phyloP scores from a whole-genome alignment of 1,140 invertebrate species.

The Ruditapes philippinarum region DNA sequence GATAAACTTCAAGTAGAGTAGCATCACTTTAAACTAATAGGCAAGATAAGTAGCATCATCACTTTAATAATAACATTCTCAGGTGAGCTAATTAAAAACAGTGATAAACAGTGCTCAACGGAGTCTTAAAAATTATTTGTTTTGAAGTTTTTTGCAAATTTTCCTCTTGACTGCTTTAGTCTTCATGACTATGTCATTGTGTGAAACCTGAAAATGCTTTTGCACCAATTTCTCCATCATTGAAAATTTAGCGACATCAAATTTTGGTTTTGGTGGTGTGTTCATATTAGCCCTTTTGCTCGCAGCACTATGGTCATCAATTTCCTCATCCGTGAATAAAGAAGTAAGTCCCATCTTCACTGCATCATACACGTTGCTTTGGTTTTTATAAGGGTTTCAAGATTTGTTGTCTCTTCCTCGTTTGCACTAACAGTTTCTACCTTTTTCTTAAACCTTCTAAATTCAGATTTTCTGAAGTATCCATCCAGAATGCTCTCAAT shows the following conservation, averaged over 20 bases:
- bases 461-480: slow-evolving; percentile 11
- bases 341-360: slow-evolving; percentile 25
- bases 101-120: too few relatives aligned
- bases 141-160: too few relatives aligned
- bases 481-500: slow-evolving; percentile 16
- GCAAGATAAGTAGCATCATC: too few relatives aligned
- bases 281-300: slow-evolving; percentile 17
- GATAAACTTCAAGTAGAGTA: too few relatives aligned
- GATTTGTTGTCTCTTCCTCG: slow-evolving; percentile 26
- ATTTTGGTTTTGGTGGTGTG: slow-evolving; percentile 23
- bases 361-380: slow-evolving; percentile 15
- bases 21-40: too few relatives aligned
- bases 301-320: slow-evolving; percentile 22
- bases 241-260: slow-evolving; percentile 30
- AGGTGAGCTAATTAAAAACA: too few relatives aligned
- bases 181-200: too few relatives aligned
- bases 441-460: slow-evolving; percentile 10
- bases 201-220: slow-evolving; percentile 6
- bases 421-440: slow-evolving; percentile 9
- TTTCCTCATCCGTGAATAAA: slow-evolving; percentile 24
- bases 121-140: too few relatives aligned
- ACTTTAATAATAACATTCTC: too few relatives aligned
- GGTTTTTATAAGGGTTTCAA: slow-evolving; percentile 4
- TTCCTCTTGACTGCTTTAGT: too few relatives aligned
- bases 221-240: slow-evolving; percentile 22